Evolutionary conservation across 2,888 invertebrate species (phyloP), one percentile per base, ranked within the genome.

Genomic region (Drosophila glabriapex): DNA sequence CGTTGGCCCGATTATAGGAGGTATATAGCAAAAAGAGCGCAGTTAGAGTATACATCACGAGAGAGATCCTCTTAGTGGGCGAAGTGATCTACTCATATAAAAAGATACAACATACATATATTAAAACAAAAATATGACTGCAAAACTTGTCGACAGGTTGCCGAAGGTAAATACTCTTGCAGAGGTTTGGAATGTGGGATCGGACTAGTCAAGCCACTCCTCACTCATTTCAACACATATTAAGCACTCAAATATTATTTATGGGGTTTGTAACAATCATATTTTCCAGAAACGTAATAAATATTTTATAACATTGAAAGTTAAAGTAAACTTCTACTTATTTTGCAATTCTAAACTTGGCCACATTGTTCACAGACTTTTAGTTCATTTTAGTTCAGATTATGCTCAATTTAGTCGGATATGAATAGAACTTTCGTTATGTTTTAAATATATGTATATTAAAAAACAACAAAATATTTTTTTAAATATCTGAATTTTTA

Each of bases 1-100:
- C 92, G 80, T 93, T 92, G 63, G 93, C 92, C 37, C 90, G 83
- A 88, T 92, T 93, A 71, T 93, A 93, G 41, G 91, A 92, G n/a
- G 91, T 91, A 70, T 87, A 93, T 0, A 93, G 80, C 1, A 93
- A 85, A 73, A 91, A 93, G 37, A 93, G 73, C 90, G 91, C 91
- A 41, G 93, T 92, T 25, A 85, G 52, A n/a, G 91, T 88, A 49
- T 91, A 92, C 91, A 93, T 90, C 14, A 91, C 66, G 19, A 92
- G 78, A 0, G 87, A 79, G 52, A 91, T 73, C 52, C 61, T 66
- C 33, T 84, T 76, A 6, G 59, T 68, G 22, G 16, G n/a, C 4
- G 78, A 80, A 0, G 46, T 62, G 46, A 65, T 49, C 78, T 78
- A 10, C 0, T 33, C 12, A n/a, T 10, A 31, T 3, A 31, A 0